These are phyloP conservation scores for Rhabdomys pumilio DNA, from an alignment of 2,797 vertebrate species.

Conservation along the genomic window DNA sequence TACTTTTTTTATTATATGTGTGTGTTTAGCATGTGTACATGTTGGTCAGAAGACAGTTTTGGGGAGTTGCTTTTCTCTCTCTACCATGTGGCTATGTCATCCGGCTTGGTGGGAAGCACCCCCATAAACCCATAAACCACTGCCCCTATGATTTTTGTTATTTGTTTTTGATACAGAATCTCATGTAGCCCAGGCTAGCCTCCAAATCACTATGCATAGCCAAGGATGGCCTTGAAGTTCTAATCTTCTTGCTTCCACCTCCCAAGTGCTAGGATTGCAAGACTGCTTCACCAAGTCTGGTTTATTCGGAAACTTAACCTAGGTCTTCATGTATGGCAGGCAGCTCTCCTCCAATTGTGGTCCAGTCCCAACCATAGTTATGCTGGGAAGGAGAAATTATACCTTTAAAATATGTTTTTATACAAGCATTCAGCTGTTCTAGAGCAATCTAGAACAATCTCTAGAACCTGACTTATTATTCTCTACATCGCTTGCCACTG, in stretches of 20 bases:
- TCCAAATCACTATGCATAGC: too few relatives aligned
- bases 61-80: not conserved
- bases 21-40: not conserved
- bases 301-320: not conserved
- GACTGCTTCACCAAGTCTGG: not conserved
- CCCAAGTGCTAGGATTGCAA: not conserved
- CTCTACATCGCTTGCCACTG: not conserved
- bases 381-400: not conserved
- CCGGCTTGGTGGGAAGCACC: not conserved
- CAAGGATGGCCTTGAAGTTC: not conserved
- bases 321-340: not conserved
- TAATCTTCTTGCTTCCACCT: not conserved
- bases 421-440: slow-evolving; percentile 18
- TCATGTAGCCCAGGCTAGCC: not conserved
- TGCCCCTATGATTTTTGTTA: not conserved
- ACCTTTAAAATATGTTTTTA: not conserved
- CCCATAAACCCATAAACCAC: not conserved
- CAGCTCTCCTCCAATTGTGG: not conserved
- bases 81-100: too few relatives aligned
- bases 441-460: not conserved
- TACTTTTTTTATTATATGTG: not conserved
- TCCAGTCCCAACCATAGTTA: not conserved
- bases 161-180: not conserved
- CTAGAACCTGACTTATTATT: not conserved
- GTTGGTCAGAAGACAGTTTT: not conserved